Conservation (phyloP, 2,113 vertebrate genomes). For the Nannobrachium achirus region DNA sequence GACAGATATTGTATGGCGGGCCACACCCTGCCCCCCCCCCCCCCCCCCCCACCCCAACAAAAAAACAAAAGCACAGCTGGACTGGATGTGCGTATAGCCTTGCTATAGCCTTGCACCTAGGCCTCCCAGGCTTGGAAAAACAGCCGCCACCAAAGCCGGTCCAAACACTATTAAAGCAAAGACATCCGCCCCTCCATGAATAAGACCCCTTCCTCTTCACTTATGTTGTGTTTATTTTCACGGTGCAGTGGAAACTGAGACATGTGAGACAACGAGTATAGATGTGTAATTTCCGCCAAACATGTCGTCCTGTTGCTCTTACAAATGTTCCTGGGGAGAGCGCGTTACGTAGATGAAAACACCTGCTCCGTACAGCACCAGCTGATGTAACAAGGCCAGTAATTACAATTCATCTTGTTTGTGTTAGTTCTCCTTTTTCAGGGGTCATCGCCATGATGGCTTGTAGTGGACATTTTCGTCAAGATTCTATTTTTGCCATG, state of each 20-base stretch:
- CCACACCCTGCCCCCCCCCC: conserved; percentile 56
- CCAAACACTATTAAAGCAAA: conserved; percentile 51
- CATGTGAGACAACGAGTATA: conserved; percentile 40
- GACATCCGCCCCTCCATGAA: conserved; percentile 31
- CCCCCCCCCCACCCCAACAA: conserved; percentile 30
- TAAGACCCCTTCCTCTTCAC: neutral
- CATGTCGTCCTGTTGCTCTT: conserved; percentile 63
- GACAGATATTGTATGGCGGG: conserved; percentile 51
- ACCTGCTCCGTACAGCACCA: conserved; percentile 71
- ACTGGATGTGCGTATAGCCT: conserved; percentile 36
- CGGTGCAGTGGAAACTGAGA: conserved; percentile 54
- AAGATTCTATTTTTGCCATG: no score
- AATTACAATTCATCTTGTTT: conserved; percentile 53
- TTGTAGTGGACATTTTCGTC: no score
- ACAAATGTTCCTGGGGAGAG: conserved; percentile 67
- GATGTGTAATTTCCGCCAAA: conserved; percentile 70
- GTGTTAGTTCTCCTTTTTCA: no score
- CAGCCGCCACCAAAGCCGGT: conserved; percentile 9
- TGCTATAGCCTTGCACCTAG: conserved; percentile 32
- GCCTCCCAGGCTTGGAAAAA: conserved; percentile 32
- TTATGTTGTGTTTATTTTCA: conserved; percentile 50
- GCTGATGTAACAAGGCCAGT: conserved; percentile 66
- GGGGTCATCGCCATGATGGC: no score
- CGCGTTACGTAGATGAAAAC: conserved; percentile 59
- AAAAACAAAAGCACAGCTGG: conserved; percentile 77